Evolutionary conservation across 2,888 invertebrate species (phyloP).

Genomic region (Alsophila aescularia): DNA sequence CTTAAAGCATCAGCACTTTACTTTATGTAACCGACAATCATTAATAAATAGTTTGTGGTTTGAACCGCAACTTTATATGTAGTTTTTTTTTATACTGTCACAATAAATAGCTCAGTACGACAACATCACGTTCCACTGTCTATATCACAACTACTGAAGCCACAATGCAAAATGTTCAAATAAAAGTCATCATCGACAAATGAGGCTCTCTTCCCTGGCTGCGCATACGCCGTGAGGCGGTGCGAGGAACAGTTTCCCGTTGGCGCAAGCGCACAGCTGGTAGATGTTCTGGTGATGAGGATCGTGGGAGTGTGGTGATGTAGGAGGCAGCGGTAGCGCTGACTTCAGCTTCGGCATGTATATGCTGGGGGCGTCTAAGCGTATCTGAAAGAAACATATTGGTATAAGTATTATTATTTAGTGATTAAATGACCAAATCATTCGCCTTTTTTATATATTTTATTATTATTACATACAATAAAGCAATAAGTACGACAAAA

Average conservation of each 20-base stretch:
- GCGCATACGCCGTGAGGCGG: conserved; percentile 92
- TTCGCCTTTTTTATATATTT: no score
- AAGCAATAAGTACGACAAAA: no score
- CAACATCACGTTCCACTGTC: neutral
- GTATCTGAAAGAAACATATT: conserved; percentile 78
- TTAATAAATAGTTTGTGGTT: no score
- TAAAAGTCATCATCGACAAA: conserved; percentile 76
- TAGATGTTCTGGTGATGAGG: conserved; percentile 88
- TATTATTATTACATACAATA: no score
- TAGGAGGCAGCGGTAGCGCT: conserved; percentile 81
- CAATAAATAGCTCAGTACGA: neutral
- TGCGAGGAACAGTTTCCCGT: conserved; percentile 95
- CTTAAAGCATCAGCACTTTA: no score
- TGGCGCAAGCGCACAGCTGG: conserved; percentile 95
- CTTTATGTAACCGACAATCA: no score
- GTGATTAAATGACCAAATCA: no score
- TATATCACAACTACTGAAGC: no score
- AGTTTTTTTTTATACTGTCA: neutral
- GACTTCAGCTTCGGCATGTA: conserved; percentile 87
- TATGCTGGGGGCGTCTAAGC: conserved; percentile 87
- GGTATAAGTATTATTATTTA: no score
- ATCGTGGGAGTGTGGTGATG: conserved; percentile 78
- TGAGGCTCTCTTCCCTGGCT: conserved; percentile 81
- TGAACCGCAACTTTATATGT: neutral
- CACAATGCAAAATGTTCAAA: neutral